phyloP scores from a whole-genome alignment of 1,140 invertebrate species.

The Diachasmimorpha longicaudata region DNA sequence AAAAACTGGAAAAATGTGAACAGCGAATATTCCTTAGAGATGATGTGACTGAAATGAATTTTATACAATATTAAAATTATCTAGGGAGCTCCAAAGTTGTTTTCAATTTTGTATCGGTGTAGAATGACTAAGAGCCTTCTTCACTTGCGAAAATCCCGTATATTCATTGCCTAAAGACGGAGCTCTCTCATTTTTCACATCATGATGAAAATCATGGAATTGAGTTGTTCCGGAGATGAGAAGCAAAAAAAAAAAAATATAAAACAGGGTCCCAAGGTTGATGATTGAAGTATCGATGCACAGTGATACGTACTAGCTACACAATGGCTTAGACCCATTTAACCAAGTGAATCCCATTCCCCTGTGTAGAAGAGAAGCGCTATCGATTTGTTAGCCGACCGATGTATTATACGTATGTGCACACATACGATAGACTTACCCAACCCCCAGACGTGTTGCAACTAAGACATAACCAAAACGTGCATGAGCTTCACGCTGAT shows the following conservation, averaged over 20 bases:
- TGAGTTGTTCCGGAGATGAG: neutral
- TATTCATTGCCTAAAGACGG: no score
- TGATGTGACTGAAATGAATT: no score
- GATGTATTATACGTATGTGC: neutral
- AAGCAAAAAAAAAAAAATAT: neutral
- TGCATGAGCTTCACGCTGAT: constrained; percentile 47
- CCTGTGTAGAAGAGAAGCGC: neutral
- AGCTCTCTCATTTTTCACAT: no score
- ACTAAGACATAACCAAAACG: neutral
- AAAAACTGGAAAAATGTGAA: no score
- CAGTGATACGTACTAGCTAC: constrained; percentile 4
- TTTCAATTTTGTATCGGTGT: no score
- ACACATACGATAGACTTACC: neutral
- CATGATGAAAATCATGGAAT: neutral
- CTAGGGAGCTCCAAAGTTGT: no score
- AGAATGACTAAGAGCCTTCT: no score
- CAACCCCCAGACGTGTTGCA: neutral
- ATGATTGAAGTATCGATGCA: constrained; percentile 16
- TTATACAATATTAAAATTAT: no score
- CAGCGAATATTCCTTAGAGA: no score
- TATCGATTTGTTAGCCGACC: constrained; percentile 18
- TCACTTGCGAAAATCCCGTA: no score
- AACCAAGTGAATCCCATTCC: constrained; percentile 11
- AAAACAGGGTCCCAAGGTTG: neutral
- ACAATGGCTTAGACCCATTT: constrained; percentile 16